These are phyloP conservation scores for Acyrthosiphon pisum DNA, from an alignment of 1,140 invertebrate species.

Conservation along the genomic window DNA sequence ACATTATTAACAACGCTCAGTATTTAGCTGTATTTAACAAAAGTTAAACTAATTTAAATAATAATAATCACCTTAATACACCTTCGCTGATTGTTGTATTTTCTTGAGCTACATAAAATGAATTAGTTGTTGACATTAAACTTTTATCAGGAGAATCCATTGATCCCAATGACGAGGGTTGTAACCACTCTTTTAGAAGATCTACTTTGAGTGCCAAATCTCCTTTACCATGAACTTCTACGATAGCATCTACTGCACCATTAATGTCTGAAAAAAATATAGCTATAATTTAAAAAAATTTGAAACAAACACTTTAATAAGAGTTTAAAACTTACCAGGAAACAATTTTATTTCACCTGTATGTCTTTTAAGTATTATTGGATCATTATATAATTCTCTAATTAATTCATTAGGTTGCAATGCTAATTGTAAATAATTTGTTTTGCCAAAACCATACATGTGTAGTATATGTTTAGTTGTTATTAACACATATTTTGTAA, in stretches of 20 bases:
- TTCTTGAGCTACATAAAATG: constrained; percentile 31
- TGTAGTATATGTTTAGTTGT: constrained; percentile 64
- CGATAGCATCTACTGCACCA: constrained; percentile 62
- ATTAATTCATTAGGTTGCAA: constrained; percentile 62
- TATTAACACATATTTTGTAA: constrained; percentile 63
- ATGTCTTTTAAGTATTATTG: constrained; percentile 62
- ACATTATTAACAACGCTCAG: constrained; percentile 42
- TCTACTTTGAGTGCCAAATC: constrained; percentile 62
- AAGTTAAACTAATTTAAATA: not conserved
- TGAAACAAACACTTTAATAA: not conserved
- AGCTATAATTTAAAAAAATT: not conserved
- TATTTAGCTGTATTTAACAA: not conserved
- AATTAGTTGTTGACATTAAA: constrained; percentile 5
- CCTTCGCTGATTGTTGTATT: constrained; percentile 46
- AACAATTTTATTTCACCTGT: constrained; percentile 58
- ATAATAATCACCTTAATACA: constrained; percentile 48
- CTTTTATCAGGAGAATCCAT: constrained; percentile 21
- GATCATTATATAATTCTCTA: constrained; percentile 63
- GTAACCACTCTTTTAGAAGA: constrained; percentile 64
- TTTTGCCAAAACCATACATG: constrained; percentile 62
- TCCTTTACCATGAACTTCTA: constrained; percentile 62
- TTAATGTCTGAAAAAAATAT: constrained; percentile 63
- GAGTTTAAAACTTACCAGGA: constrained; percentile 26
- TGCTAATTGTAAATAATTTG: constrained; percentile 63
- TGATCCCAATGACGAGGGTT: constrained; percentile 58